Percentiles rank a stretch among this genome's conserved stretches.
These are phyloP conservation scores for Dascyllus trimaculatus DNA, from an alignment of 2,113 vertebrate genomes.

Conservation along the genomic window DNA sequence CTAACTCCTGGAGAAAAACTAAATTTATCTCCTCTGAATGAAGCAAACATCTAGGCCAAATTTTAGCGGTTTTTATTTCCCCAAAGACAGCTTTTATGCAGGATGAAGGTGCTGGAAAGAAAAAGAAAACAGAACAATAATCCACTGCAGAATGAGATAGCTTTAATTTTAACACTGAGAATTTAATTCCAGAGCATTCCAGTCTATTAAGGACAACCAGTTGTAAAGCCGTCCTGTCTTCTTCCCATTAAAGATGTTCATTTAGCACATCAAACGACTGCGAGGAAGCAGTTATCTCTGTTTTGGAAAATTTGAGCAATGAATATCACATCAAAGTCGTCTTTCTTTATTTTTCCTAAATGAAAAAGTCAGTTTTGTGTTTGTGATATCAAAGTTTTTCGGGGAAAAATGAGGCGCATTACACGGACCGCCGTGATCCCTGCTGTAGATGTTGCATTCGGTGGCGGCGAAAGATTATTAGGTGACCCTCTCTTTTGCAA, in stretches of 20 bases:
- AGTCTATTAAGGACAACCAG: slow-evolving; percentile 23
- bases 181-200: slow-evolving; percentile 26
- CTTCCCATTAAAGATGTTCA: slow-evolving; percentile 22
- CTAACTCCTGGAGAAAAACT: too few species aligned
- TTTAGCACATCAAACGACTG: slow-evolving; percentile 34
- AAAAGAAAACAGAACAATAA: neutral
- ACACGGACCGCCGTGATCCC: neutral
- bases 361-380: neutral
- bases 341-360: neutral
- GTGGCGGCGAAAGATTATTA: slow-evolving; percentile 17
- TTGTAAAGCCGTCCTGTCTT: slow-evolving; percentile 26
- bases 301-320: slow-evolving; percentile 19
- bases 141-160: neutral
- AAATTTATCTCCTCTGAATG: too few species aligned
- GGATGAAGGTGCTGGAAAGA: neutral
- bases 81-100: neutral
- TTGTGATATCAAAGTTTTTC: slow-evolving; percentile 14
- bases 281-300: slow-evolving; percentile 11
- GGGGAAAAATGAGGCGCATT: neutral
- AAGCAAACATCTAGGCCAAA: neutral
- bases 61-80: neutral
- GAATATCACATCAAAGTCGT: slow-evolving; percentile 4
- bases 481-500: slow-evolving; percentile 2
- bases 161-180: slow-evolving; percentile 33
- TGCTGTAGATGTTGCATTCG: slow-evolving; percentile 1